A percentile compares a stretch with the other conserved stretches of the same genome.
Conservation (phyloP, 2,888 invertebrate species). For the Pomacea canaliculata region DNA sequence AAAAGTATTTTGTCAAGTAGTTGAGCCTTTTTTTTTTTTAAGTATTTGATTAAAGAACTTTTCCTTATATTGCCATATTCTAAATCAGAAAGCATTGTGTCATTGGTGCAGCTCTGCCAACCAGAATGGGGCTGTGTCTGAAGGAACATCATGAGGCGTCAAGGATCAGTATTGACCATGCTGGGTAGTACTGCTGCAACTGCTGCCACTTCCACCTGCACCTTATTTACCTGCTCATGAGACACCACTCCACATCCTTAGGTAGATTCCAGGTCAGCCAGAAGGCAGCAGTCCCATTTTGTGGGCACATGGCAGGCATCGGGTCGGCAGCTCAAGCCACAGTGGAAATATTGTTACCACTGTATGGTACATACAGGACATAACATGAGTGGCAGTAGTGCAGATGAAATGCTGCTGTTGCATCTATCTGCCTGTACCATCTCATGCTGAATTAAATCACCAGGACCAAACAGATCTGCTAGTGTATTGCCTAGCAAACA, state of each 20-base stretch:
- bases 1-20: no score
- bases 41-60: background rate
- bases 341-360: no score
- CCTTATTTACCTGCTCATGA: background rate
- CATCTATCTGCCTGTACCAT: no score
- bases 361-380: no score
- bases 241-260: background rate
- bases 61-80: background rate
- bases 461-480: background rate
- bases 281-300: background rate
- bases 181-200: background rate
- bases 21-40: background rate
- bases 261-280: background rate
- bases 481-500: conserved; percentile 3
- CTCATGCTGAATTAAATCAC: background rate
- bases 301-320: background rate
- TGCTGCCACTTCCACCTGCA: background rate
- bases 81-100: conserved; percentile 3
- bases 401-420: no score
- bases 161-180: background rate
- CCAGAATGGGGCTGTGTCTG: conserved; percentile 16
- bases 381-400: no score
- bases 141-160: conserved; percentile 7
- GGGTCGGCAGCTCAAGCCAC: no score
- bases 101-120: conserved; percentile 3